Evolutionary conservation across 2,888 invertebrate genomes (phyloP), one percentile per base, ranked within the genome.

Genomic region (Eugnorisma glareosa): DNA sequence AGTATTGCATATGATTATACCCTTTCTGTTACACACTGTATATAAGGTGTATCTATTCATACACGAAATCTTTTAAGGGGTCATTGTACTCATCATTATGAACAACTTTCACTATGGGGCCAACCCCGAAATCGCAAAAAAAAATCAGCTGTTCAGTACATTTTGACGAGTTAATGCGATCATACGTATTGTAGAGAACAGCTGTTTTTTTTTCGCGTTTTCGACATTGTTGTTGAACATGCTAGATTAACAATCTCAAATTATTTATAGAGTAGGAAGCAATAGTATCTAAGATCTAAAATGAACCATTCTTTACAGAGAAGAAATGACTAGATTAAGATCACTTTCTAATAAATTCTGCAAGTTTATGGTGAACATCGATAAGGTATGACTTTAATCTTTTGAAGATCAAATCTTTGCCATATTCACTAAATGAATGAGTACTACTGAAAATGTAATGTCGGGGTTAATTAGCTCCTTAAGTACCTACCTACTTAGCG

Each of bases 291-390:
- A 35, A 35, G 24, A 61, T 37, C 24, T 63, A 37, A 37, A 63
- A 59, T 31, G 31, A 59, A 31, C 59, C 18, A 18, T 31, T 59
- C 28, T 31, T 59, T 59, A 59, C 18, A 31, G 59, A 18, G 59
- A 31, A 8, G 18, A 18, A 31, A 31, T 8, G 5, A 13, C 31
- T 15, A 51, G 40, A 43, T 63, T 63, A 7, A 28, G 40, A 51
- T 35, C 15, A 35, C 15, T 75, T 77, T 43, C n/a, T 59, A 51
- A 77, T 35, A 51, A 43, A 40, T 51, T 59, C 18, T n/a, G 40
- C 37, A 48, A 24, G 1, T 37, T 1, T n/a, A 40, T 6, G 13
- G 35, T 24, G 0, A 51, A 43, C 15, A 35, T 51, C 24, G 15
- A 28, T 80, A 63, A 28, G 24, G 6, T 35, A 51, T 24, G 48